Conservation (phyloP, 2,888 invertebrate species). For the Tetrapedia diversipes region DNA sequence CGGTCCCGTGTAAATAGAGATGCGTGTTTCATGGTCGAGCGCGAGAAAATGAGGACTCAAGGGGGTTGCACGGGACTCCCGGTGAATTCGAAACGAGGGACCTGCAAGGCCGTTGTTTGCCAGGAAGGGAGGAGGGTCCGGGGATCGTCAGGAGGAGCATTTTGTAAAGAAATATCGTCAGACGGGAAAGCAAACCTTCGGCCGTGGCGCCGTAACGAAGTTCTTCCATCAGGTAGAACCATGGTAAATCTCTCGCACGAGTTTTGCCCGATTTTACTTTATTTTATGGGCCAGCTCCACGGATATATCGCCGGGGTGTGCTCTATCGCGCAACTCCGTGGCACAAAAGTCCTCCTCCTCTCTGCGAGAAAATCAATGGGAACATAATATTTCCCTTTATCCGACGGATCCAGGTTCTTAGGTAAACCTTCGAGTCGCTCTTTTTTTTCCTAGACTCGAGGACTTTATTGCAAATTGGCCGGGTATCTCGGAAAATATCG, state of each 20-base stretch:
- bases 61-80: constrained; percentile 14
- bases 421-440: constrained; percentile 14
- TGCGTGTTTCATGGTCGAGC: constrained; percentile 50
- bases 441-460: background rate
- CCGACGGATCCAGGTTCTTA: constrained; percentile 34
- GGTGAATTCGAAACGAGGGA: constrained; percentile 46
- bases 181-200: constrained; percentile 43
- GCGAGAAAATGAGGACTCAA: constrained; percentile 10
- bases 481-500: constrained; percentile 16
- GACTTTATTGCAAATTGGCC: constrained; percentile 43
- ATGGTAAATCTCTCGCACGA: constrained; percentile 34
- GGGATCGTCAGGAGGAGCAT: constrained; percentile 36
- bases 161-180: constrained; percentile 63
- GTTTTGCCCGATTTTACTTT: constrained; percentile 25
- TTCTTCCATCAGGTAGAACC: constrained; percentile 28
- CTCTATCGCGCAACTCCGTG: constrained; percentile 22
- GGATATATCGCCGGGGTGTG: constrained; percentile 6
- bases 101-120: constrained; percentile 55
- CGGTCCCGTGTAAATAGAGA: constrained; percentile 53
- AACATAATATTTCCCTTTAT: constrained; percentile 36
- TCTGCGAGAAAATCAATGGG: constrained; percentile 28
- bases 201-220: constrained; percentile 34
- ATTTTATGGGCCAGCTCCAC: constrained; percentile 25
- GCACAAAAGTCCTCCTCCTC: background rate
- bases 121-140: background rate